Percentiles rank a stretch among this genome's conserved stretches.
phyloP scores from a whole-genome alignment of 2,797 vertebrate genomes.

The Cryptoblepharus egeriae region DNA sequence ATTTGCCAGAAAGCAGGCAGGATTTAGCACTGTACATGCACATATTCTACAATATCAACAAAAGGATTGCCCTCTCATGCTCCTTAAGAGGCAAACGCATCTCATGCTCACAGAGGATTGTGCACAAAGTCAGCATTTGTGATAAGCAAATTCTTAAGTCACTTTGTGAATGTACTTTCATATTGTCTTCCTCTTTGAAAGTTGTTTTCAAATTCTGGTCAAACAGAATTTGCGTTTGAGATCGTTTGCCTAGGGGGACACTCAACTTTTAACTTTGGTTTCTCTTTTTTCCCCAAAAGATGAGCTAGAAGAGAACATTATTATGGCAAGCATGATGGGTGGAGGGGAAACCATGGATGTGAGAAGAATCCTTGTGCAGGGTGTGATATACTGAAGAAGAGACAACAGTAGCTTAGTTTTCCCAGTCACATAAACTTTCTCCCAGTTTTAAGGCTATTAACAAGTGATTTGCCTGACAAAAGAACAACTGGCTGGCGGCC shows the following conservation, averaged over 20 bases:
- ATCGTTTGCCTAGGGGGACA: neutral
- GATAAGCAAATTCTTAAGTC: neutral
- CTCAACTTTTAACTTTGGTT: neutral
- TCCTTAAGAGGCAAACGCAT: neutral
- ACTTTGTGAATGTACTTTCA: neutral
- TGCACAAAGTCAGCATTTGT: neutral
- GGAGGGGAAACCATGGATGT: neutral
- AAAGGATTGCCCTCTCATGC: neutral
- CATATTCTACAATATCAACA: neutral
- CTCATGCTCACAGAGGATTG: neutral
- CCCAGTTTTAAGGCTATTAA: too few species aligned
- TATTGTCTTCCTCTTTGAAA: constrained; percentile 23
- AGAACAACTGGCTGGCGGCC: too few species aligned
- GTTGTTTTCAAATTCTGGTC: neutral
- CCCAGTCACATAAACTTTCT: neutral
- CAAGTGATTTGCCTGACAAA: too few species aligned
- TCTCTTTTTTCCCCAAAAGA: neutral
- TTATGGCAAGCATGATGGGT: neutral
- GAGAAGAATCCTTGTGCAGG: neutral
- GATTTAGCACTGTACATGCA: neutral
- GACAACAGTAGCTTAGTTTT: neutral
- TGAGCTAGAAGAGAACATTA: neutral
- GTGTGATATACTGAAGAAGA: neutral
- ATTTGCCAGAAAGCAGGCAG: neutral
- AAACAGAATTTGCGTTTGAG: neutral